Percentiles rank a stretch among this genome's conserved stretches.
These are phyloP conservation scores for Cherax destructor DNA, from an alignment of 1,140 invertebrate species.

Conservation along the genomic window DNA sequence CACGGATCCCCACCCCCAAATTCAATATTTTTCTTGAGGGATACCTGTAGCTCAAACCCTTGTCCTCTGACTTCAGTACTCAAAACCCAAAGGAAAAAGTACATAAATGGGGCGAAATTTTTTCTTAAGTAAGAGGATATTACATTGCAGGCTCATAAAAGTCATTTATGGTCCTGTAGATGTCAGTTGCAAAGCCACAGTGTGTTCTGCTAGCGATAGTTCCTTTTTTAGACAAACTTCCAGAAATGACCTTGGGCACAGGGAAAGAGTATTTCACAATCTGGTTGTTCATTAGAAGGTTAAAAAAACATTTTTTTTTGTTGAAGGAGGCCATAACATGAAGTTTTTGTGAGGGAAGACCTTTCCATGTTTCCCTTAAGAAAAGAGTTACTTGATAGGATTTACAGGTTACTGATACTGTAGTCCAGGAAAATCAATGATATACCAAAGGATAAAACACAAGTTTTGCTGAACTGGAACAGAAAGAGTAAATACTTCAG, in stretches of 20 bases:
- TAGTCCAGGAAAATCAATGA: not conserved
- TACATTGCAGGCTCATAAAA: slow-evolving; percentile 33
- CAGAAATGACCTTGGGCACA: no score
- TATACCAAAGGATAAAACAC: not conserved
- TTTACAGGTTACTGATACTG: not conserved
- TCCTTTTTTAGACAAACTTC: not conserved
- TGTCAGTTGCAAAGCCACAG: not conserved
- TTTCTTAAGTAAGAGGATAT: slow-evolving; percentile 61
- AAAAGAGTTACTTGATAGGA: not conserved
- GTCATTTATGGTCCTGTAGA: slow-evolving; percentile 41
- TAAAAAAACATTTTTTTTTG: not conserved
- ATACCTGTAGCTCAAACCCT: slow-evolving; percentile 36
- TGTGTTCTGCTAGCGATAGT: slow-evolving; percentile 22
- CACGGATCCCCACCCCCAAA: slow-evolving; percentile 2
- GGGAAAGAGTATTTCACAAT: not conserved
- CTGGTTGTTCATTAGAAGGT: slow-evolving; percentile 10
- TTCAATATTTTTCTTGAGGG: slow-evolving; percentile 58
- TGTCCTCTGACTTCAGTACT: slow-evolving; percentile 45
- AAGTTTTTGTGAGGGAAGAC: not conserved
- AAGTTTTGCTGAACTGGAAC: not conserved
- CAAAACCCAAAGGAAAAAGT: slow-evolving; percentile 4
- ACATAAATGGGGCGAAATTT: slow-evolving; percentile 1
- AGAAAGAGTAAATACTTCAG: not conserved
- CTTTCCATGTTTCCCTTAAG: not conserved
- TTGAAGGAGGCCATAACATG: not conserved